phyloP scores from a whole-genome alignment of 1,140 invertebrate genomes.

The Aplysia californica region DNA sequence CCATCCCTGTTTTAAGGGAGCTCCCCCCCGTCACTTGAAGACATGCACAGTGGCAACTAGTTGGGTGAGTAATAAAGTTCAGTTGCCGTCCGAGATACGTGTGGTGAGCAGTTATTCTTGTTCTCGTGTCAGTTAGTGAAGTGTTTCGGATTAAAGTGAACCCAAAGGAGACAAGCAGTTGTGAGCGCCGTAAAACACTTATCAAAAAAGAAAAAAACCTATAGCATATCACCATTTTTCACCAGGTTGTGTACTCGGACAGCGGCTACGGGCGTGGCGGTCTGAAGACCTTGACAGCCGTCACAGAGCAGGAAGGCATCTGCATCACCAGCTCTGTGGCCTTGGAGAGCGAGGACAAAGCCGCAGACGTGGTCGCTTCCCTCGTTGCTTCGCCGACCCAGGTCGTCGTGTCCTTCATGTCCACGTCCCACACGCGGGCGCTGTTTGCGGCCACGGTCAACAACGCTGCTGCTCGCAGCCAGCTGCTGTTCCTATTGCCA shows the following conservation, averaged over 20 bases:
- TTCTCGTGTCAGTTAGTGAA: no score
- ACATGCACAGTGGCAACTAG: no score
- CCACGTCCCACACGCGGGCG: conserved; percentile 24
- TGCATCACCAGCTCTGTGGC: conserved; percentile 45
- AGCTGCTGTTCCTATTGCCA: conserved; percentile 46
- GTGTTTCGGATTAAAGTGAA: no score
- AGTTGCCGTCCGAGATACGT: no score
- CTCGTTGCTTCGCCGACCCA: conserved; percentile 15
- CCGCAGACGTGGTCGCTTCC: conserved; percentile 26
- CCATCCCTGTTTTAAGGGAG: no score
- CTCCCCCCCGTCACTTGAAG: no score
- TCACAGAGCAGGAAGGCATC: conserved; percentile 46
- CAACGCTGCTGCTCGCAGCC: not conserved
- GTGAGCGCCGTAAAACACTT: no score
- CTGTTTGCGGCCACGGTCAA: conserved; percentile 30
- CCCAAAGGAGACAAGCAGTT: no score
- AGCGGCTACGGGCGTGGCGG: conserved; percentile 43
- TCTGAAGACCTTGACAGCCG: conserved; percentile 35
- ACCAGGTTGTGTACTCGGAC: conserved; percentile 41
- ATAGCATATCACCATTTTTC: no score
- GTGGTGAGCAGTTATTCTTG: no score
- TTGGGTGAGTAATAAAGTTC: no score
- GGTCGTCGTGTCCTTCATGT: conserved; percentile 45
- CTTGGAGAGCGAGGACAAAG: not conserved
- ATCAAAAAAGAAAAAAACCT: no score